Percentiles rank a stretch among this genome's conserved stretches.
Conservation (phyloP, 2,797 vertebrate species). For the Hemibagrus guttatus region DNA sequence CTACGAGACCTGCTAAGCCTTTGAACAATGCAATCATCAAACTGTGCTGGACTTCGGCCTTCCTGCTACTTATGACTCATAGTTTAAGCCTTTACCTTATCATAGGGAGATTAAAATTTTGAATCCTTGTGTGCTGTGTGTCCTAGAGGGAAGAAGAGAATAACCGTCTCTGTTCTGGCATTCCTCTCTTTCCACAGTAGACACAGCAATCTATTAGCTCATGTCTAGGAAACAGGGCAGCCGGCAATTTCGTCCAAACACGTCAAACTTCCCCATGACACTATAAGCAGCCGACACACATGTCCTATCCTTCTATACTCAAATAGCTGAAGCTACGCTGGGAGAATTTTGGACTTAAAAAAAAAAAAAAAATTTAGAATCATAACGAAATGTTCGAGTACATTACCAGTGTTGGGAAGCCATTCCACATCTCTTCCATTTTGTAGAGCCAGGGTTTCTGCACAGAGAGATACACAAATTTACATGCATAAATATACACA, state of each 20-base stretch:
- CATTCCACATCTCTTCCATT: conserved; percentile 84
- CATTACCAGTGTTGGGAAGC: conserved; percentile 88
- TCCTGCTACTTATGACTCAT: background rate
- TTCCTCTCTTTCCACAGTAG: background rate
- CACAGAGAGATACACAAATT: conserved; percentile 1
- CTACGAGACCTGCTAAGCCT: background rate
- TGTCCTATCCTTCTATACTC: too few species aligned
- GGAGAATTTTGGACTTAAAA: background rate
- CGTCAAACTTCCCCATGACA: background rate
- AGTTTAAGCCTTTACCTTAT: background rate
- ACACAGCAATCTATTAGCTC: background rate
- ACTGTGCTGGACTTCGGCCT: background rate
- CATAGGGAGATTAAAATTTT: background rate
- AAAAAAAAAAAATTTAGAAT: background rate
- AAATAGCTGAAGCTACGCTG: background rate
- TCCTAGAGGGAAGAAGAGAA: background rate
- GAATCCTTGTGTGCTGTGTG: background rate
- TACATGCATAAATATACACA: background rate
- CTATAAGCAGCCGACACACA: background rate
- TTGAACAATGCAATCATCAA: background rate
- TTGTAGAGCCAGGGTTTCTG: conserved; percentile 95
- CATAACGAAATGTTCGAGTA: background rate
- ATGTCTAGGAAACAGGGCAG: background rate
- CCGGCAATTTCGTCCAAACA: background rate
- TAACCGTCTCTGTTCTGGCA: background rate